Evolutionary conservation across 2,888 invertebrate species (phyloP).

Genomic region (Zele albiditarsus): DNA sequence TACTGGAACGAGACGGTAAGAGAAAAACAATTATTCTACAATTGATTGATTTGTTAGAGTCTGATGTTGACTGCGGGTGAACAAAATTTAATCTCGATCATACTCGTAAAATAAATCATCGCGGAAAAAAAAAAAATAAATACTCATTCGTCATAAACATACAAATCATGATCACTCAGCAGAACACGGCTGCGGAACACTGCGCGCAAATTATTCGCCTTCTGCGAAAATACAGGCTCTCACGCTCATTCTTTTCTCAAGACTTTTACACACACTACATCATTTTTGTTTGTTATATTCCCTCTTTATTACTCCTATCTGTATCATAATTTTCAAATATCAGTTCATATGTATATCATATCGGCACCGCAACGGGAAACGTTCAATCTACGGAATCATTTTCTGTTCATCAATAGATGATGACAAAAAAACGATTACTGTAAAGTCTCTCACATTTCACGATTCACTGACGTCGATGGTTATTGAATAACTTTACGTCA

Average conservation of each 20-base stretch:
- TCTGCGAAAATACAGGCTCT: neutral
- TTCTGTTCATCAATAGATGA: neutral
- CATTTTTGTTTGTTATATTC: conserved; percentile 2
- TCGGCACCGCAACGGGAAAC: neutral
- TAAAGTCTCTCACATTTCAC: neutral
- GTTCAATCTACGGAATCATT: neutral
- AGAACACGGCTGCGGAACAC: conserved; percentile 45
- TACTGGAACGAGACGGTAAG: conserved; percentile 39
- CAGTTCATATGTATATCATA: neutral
- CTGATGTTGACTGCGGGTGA: neutral
- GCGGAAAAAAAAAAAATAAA: neutral
- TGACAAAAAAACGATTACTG: neutral
- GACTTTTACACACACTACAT: neutral
- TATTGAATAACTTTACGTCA: neutral
- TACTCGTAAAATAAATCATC: neutral
- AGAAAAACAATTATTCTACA: conserved; percentile 30
- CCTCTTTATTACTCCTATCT: conserved; percentile 14
- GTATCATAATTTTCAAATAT: neutral
- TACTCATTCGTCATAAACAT: neutral
- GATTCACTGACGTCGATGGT: neutral
- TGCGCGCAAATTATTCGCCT: conserved; percentile 39
- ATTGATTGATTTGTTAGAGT: neutral
- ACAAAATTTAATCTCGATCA: conserved; percentile 2
- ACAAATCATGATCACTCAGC: conserved; percentile 39
- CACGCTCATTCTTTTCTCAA: neutral